Evolutionary conservation across 2,797 vertebrate species (phyloP).

Genomic region (Orestias chungarensis): DNA sequence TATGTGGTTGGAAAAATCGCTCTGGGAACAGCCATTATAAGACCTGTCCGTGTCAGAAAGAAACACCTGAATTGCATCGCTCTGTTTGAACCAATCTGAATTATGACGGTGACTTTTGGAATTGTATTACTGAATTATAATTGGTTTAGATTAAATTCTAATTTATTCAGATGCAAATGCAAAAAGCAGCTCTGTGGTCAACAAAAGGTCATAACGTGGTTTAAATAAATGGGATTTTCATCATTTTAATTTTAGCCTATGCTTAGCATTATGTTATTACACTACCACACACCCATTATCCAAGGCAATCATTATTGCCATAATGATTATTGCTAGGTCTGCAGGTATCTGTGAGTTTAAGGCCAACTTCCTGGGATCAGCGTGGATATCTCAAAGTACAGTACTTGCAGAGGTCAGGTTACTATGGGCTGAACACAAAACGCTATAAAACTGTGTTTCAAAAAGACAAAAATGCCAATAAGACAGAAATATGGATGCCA

Average conservation of each 20-base stretch:
- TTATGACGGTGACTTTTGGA: neutral
- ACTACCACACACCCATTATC: too few species aligned
- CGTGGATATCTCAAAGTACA: neutral
- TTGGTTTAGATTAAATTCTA: neutral
- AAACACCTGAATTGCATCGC: neutral
- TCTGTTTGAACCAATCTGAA: neutral
- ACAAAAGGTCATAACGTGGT: neutral
- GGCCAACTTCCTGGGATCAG: too few species aligned
- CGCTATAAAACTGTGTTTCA: neutral
- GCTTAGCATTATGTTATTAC: neutral
- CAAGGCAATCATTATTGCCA: too few species aligned
- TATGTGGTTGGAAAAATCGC: neutral
- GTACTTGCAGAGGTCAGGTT: neutral
- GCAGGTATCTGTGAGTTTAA: neutral
- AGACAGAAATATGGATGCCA: neutral
- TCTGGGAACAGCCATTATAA: neutral
- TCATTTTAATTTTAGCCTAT: neutral
- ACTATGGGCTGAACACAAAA: neutral
- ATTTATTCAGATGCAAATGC: neutral
- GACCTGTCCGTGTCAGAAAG: too few species aligned
- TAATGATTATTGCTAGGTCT: too few species aligned
- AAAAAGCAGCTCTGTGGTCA: neutral
- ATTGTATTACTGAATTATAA: neutral
- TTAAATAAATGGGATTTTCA: neutral
- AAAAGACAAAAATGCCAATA: neutral